phyloP scores from a whole-genome alignment of 2,113 vertebrate species.

The Tonatia bakeri region DNA sequence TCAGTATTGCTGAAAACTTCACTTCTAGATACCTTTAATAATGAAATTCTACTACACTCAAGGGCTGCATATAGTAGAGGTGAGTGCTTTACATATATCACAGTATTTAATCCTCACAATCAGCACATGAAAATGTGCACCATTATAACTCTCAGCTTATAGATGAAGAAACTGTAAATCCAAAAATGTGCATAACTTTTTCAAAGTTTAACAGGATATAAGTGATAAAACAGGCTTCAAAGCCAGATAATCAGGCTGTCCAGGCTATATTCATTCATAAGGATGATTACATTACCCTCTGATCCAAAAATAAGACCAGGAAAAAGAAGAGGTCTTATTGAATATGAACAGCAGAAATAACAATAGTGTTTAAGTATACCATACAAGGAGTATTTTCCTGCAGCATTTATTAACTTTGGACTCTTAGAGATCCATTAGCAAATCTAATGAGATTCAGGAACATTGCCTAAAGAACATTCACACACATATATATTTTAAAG shows the following conservation, averaged over 20 bases:
- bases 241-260: neutral
- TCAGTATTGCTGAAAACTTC: neutral
- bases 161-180: neutral
- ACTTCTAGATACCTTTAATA: neutral
- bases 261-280: neutral
- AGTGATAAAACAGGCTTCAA: neutral
- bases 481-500: neutral
- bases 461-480: neutral
- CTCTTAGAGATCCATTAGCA: neutral
- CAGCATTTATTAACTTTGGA: neutral
- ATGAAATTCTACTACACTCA: neutral
- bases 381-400: neutral
- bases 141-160: neutral
- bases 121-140: too few relatives aligned
- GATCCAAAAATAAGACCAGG: neutral
- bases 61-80: neutral
- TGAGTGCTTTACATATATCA: neutral
- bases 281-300: neutral
- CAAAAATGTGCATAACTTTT: neutral
- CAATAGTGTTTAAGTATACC: neutral
- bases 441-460: neutral
- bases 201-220: neutral
- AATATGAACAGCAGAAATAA: neutral
- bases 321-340: neutral
- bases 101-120: neutral